A percentile compares a stretch with the other conserved stretches of the same genome.
phyloP scores from a whole-genome alignment of 2,888 invertebrate genomes.

The Clitarchus hookeri region DNA sequence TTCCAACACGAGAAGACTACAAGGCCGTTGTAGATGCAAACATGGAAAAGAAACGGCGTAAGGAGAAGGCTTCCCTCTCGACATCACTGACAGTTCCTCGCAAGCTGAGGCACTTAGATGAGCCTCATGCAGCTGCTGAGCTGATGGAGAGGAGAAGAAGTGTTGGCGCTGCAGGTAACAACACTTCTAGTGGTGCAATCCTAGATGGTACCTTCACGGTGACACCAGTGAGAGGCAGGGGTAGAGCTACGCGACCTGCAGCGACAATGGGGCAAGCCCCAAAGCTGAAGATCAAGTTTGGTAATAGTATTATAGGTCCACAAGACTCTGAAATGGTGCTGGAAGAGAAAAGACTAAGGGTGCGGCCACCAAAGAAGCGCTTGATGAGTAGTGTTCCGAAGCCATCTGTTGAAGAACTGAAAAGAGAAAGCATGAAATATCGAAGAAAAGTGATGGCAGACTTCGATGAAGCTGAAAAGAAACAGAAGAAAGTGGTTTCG shows the following conservation, averaged over 20 bases:
- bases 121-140: slow-evolving; percentile 62
- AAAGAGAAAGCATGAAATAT: slow-evolving; percentile 86
- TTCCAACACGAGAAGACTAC: slow-evolving; percentile 85
- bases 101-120: slow-evolving; percentile 68
- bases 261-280: slow-evolving; percentile 53
- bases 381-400: slow-evolving; percentile 58
- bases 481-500: slow-evolving; percentile 52
- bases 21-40: slow-evolving; percentile 68
- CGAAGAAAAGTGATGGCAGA: slow-evolving; percentile 83
- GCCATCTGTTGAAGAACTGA: slow-evolving; percentile 78
- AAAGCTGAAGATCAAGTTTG: slow-evolving; percentile 79
- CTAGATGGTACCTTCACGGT: slow-evolving; percentile 28
- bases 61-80: slow-evolving; percentile 59
- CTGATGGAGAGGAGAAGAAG: slow-evolving; percentile 57
- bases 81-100: slow-evolving; percentile 57
- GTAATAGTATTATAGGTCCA: slow-evolving; percentile 56
- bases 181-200: slow-evolving; percentile 47
- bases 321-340: slow-evolving; percentile 45
- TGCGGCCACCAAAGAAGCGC: slow-evolving; percentile 80
- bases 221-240: slow-evolving; percentile 33
- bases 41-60: slow-evolving; percentile 69
- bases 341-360: slow-evolving; percentile 55
- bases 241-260: slow-evolving; percentile 35
- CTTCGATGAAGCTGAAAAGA: slow-evolving; percentile 72
- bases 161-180: slow-evolving; percentile 55